Evolutionary conservation across 1,140 invertebrate species (phyloP), one percentile per base, ranked within the genome.

Genomic region (Heliothis virescens): DNA sequence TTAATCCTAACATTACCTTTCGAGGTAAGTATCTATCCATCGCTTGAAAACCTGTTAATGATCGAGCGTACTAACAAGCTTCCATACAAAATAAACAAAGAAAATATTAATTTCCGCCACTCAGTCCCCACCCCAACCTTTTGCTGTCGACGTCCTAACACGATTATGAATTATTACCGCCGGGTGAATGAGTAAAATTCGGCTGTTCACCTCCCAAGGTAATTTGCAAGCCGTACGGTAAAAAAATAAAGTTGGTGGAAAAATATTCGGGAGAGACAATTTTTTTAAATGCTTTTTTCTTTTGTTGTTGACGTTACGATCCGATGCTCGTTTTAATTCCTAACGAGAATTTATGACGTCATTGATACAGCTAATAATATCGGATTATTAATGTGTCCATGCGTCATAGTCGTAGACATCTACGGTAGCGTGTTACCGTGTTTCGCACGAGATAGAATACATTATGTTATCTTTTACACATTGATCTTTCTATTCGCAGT

Each of bases 91-190:
- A 26, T 57, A 75, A 75, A 75, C 26, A 74, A 60, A 60, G 63
- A 67, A 67, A 67, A 67, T 48, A 67, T 48, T 67, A 76, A 50
- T 63, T 52, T 53, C 21, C 48, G 7, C 65, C 60, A 80, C 69
- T 69, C 55, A 63, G 62, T 15, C n/a, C 82, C 11, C 82, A 60
- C 21, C 82, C 75, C 67, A 78, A 83, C 65, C 67, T 62, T 83
- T 83, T 65, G 82, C 65, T 83, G 79, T 75, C 67, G 76, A 75
- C 72, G 79, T 55, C 72, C 60, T 80, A 83, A 83, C 75, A n/a
- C 69, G 75, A 77, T 81, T 78, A 79, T 83, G 82, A 83, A 78
- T 83, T 83, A 83, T 83, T 69, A 59, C 67, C 52, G 78, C 15
- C 62, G 62, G 78, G 73, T 77, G 78, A 79, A 78, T 76, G 59